These are phyloP conservation scores for Poecilia picta DNA, from an alignment of 2,797 vertebrate genomes.

Conservation along the genomic window DNA sequence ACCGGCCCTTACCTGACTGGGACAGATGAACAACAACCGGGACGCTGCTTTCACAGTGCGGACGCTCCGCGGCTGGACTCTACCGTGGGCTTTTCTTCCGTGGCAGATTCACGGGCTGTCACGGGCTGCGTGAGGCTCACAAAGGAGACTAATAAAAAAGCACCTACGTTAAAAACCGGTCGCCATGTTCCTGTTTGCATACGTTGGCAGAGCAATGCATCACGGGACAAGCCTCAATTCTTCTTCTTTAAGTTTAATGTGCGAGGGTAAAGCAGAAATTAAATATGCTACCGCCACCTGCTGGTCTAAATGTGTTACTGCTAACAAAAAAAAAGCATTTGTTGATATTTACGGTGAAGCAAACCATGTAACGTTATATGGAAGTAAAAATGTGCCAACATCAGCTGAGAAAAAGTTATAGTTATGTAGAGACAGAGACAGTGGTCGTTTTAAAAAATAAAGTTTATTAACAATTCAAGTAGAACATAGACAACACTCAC, in stretches of 20 bases:
- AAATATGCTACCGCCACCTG: background rate
- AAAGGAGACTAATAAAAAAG: slow-evolving; percentile 19
- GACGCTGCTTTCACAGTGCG: slow-evolving; percentile 33
- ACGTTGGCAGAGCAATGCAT: slow-evolving; percentile 81
- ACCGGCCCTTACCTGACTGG: slow-evolving; percentile 58
- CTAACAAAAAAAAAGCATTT: too few relatives aligned
- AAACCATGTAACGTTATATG: too few relatives aligned
- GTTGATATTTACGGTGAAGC: too few relatives aligned
- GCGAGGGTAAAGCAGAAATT: background rate
- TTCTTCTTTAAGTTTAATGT: background rate
- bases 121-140: slow-evolving; percentile 18
- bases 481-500: too few relatives aligned
- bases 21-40: slow-evolving; percentile 28
- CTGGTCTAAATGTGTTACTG: background rate
- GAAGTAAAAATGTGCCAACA: too few relatives aligned
- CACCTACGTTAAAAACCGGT: slow-evolving; percentile 66
- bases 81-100: slow-evolving; percentile 5
- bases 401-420: too few relatives aligned
- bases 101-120: slow-evolving; percentile 18
- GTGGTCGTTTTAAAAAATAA: too few relatives aligned
- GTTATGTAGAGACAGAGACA: too few relatives aligned
- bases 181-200: slow-evolving; percentile 80
- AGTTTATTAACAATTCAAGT: too few relatives aligned
- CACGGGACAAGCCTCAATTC: slow-evolving; percentile 50
- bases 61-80: slow-evolving; percentile 25